These are phyloP conservation scores for Bothrops jararaca DNA, from an alignment of 2,113 vertebrate genomes.

Conservation along the genomic window DNA sequence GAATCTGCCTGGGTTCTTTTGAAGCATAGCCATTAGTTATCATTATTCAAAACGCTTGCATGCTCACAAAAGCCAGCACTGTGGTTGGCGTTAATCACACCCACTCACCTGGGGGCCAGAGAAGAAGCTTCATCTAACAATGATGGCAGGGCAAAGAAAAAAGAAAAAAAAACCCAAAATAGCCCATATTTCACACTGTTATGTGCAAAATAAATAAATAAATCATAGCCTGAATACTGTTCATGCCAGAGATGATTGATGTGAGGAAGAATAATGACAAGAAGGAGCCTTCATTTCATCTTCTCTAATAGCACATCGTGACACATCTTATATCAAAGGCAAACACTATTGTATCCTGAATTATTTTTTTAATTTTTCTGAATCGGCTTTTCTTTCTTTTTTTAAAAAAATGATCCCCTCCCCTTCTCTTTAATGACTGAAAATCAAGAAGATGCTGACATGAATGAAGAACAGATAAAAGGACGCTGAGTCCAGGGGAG, in stretches of 20 bases:
- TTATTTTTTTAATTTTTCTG: constrained; percentile 4
- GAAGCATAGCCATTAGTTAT: neutral
- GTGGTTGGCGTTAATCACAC: constrained; percentile 19
- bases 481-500: neutral
- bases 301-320: constrained; percentile 34
- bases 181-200: neutral
- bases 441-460: neutral
- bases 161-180: neutral
- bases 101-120: neutral
- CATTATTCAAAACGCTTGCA: constrained; percentile 29
- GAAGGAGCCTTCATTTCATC: constrained; percentile 16
- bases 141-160: neutral
- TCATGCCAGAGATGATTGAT: constrained; percentile 38
- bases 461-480: neutral
- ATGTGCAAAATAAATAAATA: constrained; percentile 7
- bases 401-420: neutral
- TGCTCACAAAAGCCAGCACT: constrained; percentile 10
- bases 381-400: neutral
- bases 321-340: constrained; percentile 28
- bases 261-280: constrained; percentile 29
- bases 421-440: neutral
- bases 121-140: constrained; percentile 19
- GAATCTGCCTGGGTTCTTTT: constrained; percentile 17
- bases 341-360: constrained; percentile 12
- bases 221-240: neutral